Evolutionary conservation across 2,888 invertebrate species (phyloP), one percentile per base, ranked within the genome.

Genomic region (Campoletis raptor): DNA sequence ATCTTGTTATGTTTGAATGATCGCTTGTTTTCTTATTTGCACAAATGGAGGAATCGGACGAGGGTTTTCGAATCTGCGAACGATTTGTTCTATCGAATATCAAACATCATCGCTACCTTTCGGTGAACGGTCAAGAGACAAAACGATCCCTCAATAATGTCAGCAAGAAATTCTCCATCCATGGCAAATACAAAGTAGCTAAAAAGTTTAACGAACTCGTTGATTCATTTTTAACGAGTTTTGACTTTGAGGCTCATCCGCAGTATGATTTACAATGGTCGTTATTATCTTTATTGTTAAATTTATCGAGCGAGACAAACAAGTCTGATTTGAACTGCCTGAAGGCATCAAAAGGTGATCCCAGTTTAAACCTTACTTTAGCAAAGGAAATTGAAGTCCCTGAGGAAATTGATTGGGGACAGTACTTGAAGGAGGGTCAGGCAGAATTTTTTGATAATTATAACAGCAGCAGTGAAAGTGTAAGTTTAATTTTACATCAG

Each of bases 261-360:
- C 94, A 94, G 83, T 93, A 92, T 64, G 95, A 95, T 89, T 90
- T 95, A 0, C 95, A 95, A 85, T 95, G 95, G 95, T 93, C 94
- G 0, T 83, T 95, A 54, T 86, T 96, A 8, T 95, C 95, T 36
- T 92, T 96, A 18, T 87, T 96, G 6, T 87, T 95, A 2, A 90
- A 94, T 85, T 88, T 95, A 12, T 93, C 95, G 0, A 91, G 89
- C 48, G 93, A 94, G 85, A 94, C 93, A 4, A 89, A 89, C 70
- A 92, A 92, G 52, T 91, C 92, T 0, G 90, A 91, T 81, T 77
- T 93, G 15, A 90, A 89, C 15, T 90, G 84, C 88, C 89, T 92
- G 10, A 90, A 87, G 66, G 86, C 90, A 6, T 88, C 87, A 0
- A 88, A 86, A 24, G 85, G 87, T 36, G 92, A 93, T 73, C 87